Percentiles rank a stretch among this genome's conserved stretches.
Evolutionary conservation across 2,113 vertebrate species (phyloP).

Genomic region (Alouatta palliata): DNA sequence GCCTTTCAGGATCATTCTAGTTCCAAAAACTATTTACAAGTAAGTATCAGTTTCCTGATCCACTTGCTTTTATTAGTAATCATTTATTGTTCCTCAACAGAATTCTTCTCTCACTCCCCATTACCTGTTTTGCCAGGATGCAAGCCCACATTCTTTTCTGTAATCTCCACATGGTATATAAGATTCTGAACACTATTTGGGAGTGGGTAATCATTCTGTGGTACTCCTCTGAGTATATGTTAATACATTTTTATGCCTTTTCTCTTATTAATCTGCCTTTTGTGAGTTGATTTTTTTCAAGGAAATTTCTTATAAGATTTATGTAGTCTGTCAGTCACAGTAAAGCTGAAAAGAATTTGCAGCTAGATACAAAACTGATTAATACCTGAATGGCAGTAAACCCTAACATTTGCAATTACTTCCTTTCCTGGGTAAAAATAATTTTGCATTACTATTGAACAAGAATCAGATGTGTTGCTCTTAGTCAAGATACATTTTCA

Average conservation of each 20-base stretch:
- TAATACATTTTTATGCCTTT: neutral
- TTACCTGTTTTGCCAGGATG: neutral
- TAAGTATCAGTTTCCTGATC: neutral
- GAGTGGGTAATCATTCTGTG: neutral
- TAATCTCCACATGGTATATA: neutral
- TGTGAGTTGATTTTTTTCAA: neutral
- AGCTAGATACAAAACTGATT: neutral
- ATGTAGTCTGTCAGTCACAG: neutral
- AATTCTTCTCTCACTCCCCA: neutral
- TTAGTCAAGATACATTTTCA: neutral
- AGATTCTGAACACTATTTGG: neutral
- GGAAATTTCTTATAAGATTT: neutral
- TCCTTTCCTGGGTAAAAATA: neutral
- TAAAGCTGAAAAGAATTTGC: neutral
- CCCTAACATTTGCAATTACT: neutral
- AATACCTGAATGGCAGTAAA: neutral
- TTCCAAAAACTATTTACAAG: neutral
- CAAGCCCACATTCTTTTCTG: neutral
- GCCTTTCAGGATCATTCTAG: neutral
- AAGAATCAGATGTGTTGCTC: neutral
- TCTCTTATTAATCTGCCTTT: neutral
- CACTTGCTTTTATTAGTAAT: neutral
- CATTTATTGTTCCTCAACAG: neutral
- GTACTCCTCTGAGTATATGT: neutral
- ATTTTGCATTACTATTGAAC: neutral